Base-by-base conservation (phyloP, 2,113 vertebrate species). In the Zosterops pallidus region DNA sequence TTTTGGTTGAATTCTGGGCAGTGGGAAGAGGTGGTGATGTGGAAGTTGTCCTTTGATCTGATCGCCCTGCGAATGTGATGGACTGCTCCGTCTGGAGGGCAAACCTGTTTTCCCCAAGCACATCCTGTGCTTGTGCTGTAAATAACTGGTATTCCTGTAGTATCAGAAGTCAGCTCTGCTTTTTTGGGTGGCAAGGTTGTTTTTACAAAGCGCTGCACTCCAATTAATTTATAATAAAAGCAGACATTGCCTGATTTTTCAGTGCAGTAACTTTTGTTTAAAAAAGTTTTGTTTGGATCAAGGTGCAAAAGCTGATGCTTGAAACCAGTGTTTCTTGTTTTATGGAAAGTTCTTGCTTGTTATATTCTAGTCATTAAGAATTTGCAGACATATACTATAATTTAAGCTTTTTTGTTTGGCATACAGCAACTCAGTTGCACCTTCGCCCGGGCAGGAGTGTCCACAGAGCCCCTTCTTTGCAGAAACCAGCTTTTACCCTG, bases 191-290 rank as follows among this genome's bases (percentile, higher is more conserved):
- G 33, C 72, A n/a, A 86, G 50, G 67, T 86, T 77, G 83, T 91
- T 95, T 94, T 77, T 80, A 77, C 64, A 46, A 92, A 76, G 79
- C 1, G 0, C 82, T 86, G 93, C 90, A 55, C 95, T 92, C 75
- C 79, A 31, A 25, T 94, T 96, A 80, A 95, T 95, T 97, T 93
- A 71, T 92, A 92, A 94, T 96, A 95, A 96, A 95, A 96, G 56
- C 83, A 70, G 92, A 67, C 24, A 3, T 86, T 68, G 79, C 71
- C 90, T 33, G n/a, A 56, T 68, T 94, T 83, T 69, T 91, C 85
- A 74, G 79, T 93, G 63, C 89, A 55, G 68, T 72, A 44, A 76
- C 19, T 88, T 91, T 16, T 81, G 67, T 92, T 80, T 77, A 31
- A 91, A 70, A 44, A 56, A 17, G 33, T n/a, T 91, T 79, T 60